Evolutionary conservation across 2,888 invertebrate genomes (phyloP), one percentile per base, ranked within the genome.

Genomic region (Bruchidius siliquastri): DNA sequence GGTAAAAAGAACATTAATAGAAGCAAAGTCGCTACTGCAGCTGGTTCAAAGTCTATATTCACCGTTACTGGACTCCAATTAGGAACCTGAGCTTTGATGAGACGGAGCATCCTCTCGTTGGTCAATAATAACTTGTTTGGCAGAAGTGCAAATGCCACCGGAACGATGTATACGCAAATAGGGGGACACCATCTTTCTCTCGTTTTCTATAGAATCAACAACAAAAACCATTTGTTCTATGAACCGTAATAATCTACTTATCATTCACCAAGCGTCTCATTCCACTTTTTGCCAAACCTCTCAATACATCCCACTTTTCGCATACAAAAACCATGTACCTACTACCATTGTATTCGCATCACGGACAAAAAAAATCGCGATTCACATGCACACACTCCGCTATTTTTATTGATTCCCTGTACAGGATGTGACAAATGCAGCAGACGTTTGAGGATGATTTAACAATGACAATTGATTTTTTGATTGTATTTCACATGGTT

Each of bases 401-500:
- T 49, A 49, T 49, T 49, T 49, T 49, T 49, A 49, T 49, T 49
- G 49, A 49, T 49, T 49, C 49, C 18, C 20, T 67, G 21, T 22
- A 68, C 68, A 68, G 68, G 68, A 68, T 68, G 20, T 68, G 68
- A 68, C 68, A 21, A 68, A 68, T 68, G 6, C 68, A 21, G 4
- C 68, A 68, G 22, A 68, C 68, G 20, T 21, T 21, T 68, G 13
- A 22, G 68, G 21, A 21, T 21, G 68, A 68, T 21, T 68, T 68
- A 68, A 68, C 68, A 68, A 68, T 68, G 22, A 68, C 68, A 21
- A 68, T 68, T 20, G 68, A 68, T 68, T 68, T 68, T 68, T 68
- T 68, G 22, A 21, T 68, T 68, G 68, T 68, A 20, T 68, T 21
- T 68, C 21, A 68, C 21, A 21, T 68, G 68, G 22, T 68, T 68